A percentile compares a stretch with the other conserved stretches of the same genome.
Evolutionary conservation across 2,888 invertebrate species (phyloP).

Genomic region (Microdon myrmicae): DNA sequence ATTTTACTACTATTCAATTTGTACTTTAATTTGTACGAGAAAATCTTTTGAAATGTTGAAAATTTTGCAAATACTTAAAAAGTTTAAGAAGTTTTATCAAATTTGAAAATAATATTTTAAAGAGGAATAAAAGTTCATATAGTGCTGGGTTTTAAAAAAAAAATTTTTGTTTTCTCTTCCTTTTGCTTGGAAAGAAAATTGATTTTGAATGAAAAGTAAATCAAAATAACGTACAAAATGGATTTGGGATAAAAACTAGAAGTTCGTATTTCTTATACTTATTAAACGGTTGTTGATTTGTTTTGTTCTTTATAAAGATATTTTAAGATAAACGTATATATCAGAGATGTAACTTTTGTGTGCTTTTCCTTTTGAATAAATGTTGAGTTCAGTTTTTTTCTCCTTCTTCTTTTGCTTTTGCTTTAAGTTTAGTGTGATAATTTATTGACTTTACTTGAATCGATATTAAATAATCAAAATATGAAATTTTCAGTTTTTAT

Average conservation of each 20-base stretch:
- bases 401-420: constrained; percentile 11
- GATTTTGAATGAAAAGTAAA: constrained; percentile 4
- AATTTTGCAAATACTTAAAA: constrained; percentile 42
- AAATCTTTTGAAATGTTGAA: constrained; percentile 18
- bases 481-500: constrained; percentile 14
- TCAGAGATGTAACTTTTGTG: constrained; percentile 37
- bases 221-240: constrained; percentile 42
- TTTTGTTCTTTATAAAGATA: constrained; percentile 25
- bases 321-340: constrained; percentile 18
- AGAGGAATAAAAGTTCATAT: constrained; percentile 14
- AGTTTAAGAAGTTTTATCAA: constrained; percentile 9
- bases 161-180: not conserved
- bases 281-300: constrained; percentile 30
- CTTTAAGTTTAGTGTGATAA: constrained; percentile 43
- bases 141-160: not conserved
- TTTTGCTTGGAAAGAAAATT: constrained; percentile 2
- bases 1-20: constrained; percentile 47
- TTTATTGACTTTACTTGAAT: constrained; percentile 20
- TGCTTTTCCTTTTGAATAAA: constrained; percentile 42
- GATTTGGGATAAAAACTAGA: constrained; percentile 45
- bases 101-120: constrained; percentile 17
- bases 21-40: constrained; percentile 48
- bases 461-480: constrained; percentile 29
- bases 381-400: constrained; percentile 11
- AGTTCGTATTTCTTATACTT: constrained; percentile 13